A percentile compares a stretch with the other conserved stretches of the same genome.
Conservation (phyloP, 2,113 vertebrate species). For the Anolis sagrei region DNA sequence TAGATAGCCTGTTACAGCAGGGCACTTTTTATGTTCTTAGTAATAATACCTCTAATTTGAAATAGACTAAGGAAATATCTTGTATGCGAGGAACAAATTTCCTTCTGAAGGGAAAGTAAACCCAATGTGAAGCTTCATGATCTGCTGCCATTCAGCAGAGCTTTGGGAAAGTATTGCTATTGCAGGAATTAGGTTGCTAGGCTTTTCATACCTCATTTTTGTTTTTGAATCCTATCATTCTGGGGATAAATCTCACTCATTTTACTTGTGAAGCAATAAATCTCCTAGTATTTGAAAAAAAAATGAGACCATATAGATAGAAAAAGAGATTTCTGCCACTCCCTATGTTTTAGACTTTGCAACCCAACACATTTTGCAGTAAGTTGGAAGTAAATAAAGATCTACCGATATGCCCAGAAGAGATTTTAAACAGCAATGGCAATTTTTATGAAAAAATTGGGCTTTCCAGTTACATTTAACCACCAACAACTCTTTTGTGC, state of each 20-base stretch:
- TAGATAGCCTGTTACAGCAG: background rate
- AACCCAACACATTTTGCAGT: slow-evolving; percentile 13
- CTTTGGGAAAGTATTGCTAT: slow-evolving; percentile 40
- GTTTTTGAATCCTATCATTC: slow-evolving; percentile 40
- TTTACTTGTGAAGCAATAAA: slow-evolving; percentile 36
- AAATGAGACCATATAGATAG: slow-evolving; percentile 11
- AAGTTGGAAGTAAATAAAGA: slow-evolving; percentile 15
- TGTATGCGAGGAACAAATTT: slow-evolving; percentile 31
- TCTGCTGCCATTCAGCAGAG: slow-evolving; percentile 35
- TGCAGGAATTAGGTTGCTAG: slow-evolving; percentile 31
- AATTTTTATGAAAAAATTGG: background rate
- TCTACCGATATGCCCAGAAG: background rate
- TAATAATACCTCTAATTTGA: slow-evolving; percentile 48
- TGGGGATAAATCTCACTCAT: slow-evolving; percentile 23
- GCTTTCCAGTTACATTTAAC: background rate
- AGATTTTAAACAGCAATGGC: background rate
- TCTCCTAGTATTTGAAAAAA: slow-evolving; percentile 28
- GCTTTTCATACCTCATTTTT: slow-evolving; percentile 18
- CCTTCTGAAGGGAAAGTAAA: slow-evolving; percentile 33
- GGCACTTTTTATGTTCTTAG: background rate
- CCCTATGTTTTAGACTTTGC: slow-evolving; percentile 7
- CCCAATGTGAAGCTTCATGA: slow-evolving; percentile 41
- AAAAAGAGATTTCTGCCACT: slow-evolving; percentile 16
- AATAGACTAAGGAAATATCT: slow-evolving; percentile 49
- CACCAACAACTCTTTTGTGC: slow-evolving; percentile 10